Evolutionary conservation across 2,888 invertebrate genomes (phyloP).

Genomic region (Leptothorax acervorum): DNA sequence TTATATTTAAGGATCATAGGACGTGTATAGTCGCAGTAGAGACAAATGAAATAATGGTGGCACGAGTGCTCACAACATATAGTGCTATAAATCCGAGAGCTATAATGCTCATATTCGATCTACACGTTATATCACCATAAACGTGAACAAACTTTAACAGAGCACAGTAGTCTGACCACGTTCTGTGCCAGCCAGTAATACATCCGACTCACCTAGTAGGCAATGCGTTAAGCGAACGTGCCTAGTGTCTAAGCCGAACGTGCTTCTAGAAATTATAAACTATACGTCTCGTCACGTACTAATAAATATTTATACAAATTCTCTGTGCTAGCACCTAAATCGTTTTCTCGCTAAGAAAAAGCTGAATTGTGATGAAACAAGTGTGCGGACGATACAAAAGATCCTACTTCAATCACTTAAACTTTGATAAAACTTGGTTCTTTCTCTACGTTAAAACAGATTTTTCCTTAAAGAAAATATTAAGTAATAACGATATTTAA

Average conservation of each 20-base stretch:
- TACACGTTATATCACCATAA: slow-evolving; percentile 52
- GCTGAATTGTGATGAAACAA: neutral
- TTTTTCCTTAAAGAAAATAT: slow-evolving; percentile 5
- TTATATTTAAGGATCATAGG: neutral
- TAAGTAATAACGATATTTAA: neutral
- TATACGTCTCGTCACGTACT: slow-evolving; percentile 29
- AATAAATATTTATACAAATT: slow-evolving; percentile 31
- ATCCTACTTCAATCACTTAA: neutral
- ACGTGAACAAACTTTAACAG: slow-evolving; percentile 57
- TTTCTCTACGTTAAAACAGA: neutral
- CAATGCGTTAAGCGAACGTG: slow-evolving; percentile 68
- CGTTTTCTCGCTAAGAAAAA: neutral
- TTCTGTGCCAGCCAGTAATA: slow-evolving; percentile 59
- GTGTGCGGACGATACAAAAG: neutral
- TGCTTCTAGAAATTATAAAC: slow-evolving; percentile 63
- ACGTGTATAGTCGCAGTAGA: neutral
- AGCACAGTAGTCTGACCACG: slow-evolving; percentile 57
- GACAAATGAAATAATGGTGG: neutral
- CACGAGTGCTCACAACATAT: slow-evolving; percentile 6
- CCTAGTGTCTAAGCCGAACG: slow-evolving; percentile 67
- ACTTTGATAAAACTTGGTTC: neutral
- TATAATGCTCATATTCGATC: slow-evolving; percentile 39
- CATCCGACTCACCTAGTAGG: slow-evolving; percentile 67
- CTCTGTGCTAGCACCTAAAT: neutral
- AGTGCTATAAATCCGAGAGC: slow-evolving; percentile 32